Conservation (phyloP, 2,888 invertebrate genomes). For the Agrilus biguttatus region DNA sequence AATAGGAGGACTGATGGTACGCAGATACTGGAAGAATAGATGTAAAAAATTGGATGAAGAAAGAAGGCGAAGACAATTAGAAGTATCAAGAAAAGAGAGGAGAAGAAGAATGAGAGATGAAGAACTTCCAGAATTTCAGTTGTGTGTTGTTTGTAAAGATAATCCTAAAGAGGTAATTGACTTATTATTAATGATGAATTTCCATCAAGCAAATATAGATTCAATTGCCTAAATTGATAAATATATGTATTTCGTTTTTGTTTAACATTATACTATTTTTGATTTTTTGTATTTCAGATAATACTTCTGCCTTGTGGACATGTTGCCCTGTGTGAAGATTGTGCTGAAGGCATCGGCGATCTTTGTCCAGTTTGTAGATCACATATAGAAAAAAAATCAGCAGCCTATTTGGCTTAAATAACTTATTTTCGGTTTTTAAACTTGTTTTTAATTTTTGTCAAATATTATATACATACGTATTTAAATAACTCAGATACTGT, state of each 20-base stretch:
- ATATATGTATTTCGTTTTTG: slow-evolving; percentile 2
- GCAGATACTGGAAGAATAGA: slow-evolving; percentile 35
- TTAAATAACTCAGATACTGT: too few species aligned
- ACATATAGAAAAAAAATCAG: slow-evolving; percentile 50
- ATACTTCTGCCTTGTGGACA: slow-evolving; percentile 82
- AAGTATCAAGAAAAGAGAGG: slow-evolving; percentile 49
- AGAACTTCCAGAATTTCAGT: slow-evolving; percentile 46
- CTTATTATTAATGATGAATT: background rate
- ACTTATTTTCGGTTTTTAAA: too few species aligned
- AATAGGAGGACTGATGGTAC: slow-evolving; percentile 33
- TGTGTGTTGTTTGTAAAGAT: slow-evolving; percentile 74
- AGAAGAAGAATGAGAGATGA: slow-evolving; percentile 48
- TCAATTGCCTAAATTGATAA: background rate
- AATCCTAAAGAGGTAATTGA: slow-evolving; percentile 62
- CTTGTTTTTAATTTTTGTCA: too few species aligned
- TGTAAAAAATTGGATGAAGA: slow-evolving; percentile 42
- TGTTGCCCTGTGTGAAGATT: slow-evolving; percentile 80
- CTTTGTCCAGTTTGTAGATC: slow-evolving; percentile 71
- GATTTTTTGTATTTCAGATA: slow-evolving; percentile 37
- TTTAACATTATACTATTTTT: too few species aligned
- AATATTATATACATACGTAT: too few species aligned
- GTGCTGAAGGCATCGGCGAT: slow-evolving; percentile 51
- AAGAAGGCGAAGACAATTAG: slow-evolving; percentile 43
- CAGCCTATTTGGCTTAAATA: slow-evolving; percentile 58
- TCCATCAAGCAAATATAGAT: background rate